Percentiles rank a stretch among this genome's conserved stretches.
Evolutionary conservation across 2,797 vertebrate genomes (phyloP).

Genomic region (Sebastes matsubarae): DNA sequence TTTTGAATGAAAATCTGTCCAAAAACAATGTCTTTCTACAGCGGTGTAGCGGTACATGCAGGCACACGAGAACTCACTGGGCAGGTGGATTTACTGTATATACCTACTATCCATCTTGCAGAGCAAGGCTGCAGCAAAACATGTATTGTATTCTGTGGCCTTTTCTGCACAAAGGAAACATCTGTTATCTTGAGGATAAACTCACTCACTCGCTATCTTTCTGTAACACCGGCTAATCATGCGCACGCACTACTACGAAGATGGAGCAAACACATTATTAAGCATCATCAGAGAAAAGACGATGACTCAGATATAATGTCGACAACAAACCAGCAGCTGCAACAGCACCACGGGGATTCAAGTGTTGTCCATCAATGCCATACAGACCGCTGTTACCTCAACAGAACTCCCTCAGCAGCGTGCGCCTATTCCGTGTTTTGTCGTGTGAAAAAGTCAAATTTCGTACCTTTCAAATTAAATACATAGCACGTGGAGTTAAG

Average conservation of each 20-base stretch:
- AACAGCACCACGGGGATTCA: neutral
- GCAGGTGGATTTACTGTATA: neutral
- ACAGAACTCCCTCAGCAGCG: neutral
- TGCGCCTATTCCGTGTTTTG: neutral
- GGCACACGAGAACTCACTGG: neutral
- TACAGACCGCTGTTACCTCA: neutral
- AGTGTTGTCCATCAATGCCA: neutral
- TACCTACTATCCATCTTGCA: neutral
- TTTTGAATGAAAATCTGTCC: neutral
- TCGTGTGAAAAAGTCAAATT: neutral
- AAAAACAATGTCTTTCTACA: neutral
- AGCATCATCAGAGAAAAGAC: neutral
- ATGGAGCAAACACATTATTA: neutral
- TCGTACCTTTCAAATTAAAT: neutral
- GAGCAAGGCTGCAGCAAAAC: slow-evolving; percentile 6
- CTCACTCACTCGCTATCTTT: neutral
- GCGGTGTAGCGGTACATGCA: neutral
- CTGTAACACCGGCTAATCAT: neutral
- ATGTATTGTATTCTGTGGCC: neutral
- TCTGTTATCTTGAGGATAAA: neutral
- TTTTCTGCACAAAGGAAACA: neutral
- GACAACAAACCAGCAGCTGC: neutral
- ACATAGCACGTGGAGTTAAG: neutral
- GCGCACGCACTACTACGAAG: neutral
- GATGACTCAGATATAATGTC: neutral